Conservation (phyloP, 2,113 vertebrate species). For the Gasterosteus aculeatus region DNA sequence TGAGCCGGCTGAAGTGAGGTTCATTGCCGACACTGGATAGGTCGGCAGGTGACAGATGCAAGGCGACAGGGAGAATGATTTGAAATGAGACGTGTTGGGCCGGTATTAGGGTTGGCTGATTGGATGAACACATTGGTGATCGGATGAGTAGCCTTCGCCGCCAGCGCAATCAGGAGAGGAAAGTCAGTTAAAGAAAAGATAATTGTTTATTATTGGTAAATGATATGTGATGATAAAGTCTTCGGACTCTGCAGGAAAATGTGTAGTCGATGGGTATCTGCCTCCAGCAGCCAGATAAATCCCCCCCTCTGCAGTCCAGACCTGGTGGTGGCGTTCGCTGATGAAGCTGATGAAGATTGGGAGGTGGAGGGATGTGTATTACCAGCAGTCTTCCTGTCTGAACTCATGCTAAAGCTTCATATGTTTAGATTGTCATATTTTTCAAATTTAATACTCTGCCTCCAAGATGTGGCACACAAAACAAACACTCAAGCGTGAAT, state of each 20-base stretch:
- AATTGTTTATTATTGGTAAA: background rate
- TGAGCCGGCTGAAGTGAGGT: conserved; percentile 8
- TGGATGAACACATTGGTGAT: background rate
- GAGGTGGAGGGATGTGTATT: too few relatives aligned
- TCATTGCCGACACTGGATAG: conserved; percentile 6
- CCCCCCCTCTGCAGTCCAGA: too few relatives aligned
- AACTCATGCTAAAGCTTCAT: too few relatives aligned
- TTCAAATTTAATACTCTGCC: background rate
- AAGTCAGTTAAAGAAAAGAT: too few relatives aligned
- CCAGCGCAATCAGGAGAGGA: too few relatives aligned
- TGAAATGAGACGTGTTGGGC: conserved; percentile 23
- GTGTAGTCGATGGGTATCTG: too few relatives aligned
- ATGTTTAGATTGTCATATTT: background rate
- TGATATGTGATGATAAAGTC: too few relatives aligned
- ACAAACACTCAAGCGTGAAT: background rate
- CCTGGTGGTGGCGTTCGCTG: too few relatives aligned
- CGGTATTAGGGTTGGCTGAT: background rate
- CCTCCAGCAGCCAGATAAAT: too few relatives aligned
- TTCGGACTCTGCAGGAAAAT: too few relatives aligned
- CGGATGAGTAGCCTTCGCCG: background rate
- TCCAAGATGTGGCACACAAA: background rate
- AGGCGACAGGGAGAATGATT: conserved; percentile 31
- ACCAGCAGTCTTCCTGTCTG: too few relatives aligned
- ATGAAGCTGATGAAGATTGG: too few relatives aligned
- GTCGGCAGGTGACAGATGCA: conserved; percentile 40